Evolutionary conservation across 2,888 invertebrate species (phyloP).

Genomic region (Sesamia inferens): DNA sequence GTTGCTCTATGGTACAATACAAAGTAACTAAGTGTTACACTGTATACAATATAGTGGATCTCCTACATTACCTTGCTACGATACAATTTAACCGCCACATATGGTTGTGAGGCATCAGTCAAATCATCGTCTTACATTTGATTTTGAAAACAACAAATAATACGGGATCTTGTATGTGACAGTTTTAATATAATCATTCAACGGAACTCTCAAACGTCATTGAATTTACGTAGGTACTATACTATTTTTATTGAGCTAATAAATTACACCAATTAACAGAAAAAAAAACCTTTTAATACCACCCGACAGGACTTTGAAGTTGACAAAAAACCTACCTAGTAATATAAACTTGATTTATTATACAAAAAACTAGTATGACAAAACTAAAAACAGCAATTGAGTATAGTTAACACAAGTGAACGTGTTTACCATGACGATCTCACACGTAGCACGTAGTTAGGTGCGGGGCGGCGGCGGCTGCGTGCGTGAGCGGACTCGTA

Average conservation of each 20-base stretch:
- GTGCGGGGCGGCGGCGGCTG: conserved; percentile 39
- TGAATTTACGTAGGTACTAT: neutral
- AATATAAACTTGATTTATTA: neutral
- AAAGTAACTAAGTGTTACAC: conserved; percentile 1
- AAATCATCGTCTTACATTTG: neutral
- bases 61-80: neutral
- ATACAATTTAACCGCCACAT: neutral
- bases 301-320: neutral
- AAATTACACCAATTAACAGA: neutral
- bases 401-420: conserved; percentile 4
- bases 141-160: neutral
- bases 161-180: neutral
- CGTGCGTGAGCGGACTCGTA: conserved; percentile 46
- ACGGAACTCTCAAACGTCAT: neutral
- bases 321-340: neutral
- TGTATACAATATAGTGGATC: neutral
- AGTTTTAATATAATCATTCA: neutral
- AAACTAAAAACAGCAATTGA: conserved; percentile 7
- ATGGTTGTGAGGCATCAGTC: neutral
- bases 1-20: neutral
- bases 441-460: conserved; percentile 17
- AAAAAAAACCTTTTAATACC: neutral
- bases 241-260: neutral
- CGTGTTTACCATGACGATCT: conserved; percentile 19
- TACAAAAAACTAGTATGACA: conserved; percentile 9